Evolutionary conservation across 92 coral and sea anemone genomes (phyloP), one percentile per base, ranked within the genome.

Genomic region (Epizoanthus ramosus): DNA sequence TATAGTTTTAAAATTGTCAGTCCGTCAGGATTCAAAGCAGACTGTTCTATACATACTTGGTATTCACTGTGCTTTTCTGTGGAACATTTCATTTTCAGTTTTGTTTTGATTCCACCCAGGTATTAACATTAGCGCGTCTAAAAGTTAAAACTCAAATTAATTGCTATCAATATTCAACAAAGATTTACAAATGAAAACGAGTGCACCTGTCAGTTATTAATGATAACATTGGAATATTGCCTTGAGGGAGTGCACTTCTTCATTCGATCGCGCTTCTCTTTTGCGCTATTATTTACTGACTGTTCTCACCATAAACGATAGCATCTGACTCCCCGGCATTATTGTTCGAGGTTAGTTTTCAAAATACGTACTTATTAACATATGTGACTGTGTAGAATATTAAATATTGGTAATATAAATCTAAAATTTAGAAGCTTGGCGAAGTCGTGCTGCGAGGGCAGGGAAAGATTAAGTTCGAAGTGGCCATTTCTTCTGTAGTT

Each of bases 331-430:
- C 24, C 24, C 16, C 50, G 18, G 12, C 22, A 18, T 61, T 15
- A 76, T 60, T 61, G 25, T 61, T 22, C 31, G 71, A 77, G 82
- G 82, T 77, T 37, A 77, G 82, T 77, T 75, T 60, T 2, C 68
- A n/a, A 16, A 35, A 61, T 60, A 33, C 50, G 72, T 41, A 66
- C 31, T 74, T 60, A 37, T 61, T 61, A 25, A 41, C 45, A 57
- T 60, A 19, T 58, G 10, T 17, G 24, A 37, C 15, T n/a, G 54
- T 47, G 54, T 50, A 50, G 13, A 50, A 50, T 13, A 50, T 13
- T 9, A 50, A 2, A 50, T 50, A 50, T 50, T 50, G 16, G 15
- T 9, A 50, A 14, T 61, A 60, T 63, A 23, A n/a, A 41, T 77
- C 71, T 13, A 23, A 22, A 7, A 19, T 77, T 60, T 21, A 28